A percentile compares a stretch with the other conserved stretches of the same genome.
Evolutionary conservation across 2,113 vertebrate species (phyloP).

Genomic region (Dasyornis broadbenti): DNA sequence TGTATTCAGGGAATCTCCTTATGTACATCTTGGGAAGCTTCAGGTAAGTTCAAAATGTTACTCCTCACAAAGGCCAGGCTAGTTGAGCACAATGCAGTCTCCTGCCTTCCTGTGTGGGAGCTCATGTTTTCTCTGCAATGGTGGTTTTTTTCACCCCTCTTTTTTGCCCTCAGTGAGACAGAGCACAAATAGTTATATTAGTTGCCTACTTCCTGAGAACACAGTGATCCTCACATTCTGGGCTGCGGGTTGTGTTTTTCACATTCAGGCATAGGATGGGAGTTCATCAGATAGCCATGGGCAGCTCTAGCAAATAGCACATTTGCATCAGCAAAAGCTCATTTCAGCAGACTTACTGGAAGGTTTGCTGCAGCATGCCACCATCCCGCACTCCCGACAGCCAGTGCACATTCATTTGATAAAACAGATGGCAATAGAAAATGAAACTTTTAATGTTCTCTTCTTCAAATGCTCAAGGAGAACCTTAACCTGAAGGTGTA

Average conservation of each 20-base stretch:
- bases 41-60: neutral
- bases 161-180: neutral
- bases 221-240: slow-evolving; percentile 35
- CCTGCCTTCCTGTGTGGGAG: slow-evolving; percentile 16
- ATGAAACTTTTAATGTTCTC: slow-evolving; percentile 28
- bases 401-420: neutral
- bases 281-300: slow-evolving; percentile 48
- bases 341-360: neutral
- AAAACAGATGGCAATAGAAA: neutral
- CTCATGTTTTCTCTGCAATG: neutral
- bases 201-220: slow-evolving; percentile 63
- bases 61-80: neutral
- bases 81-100: neutral
- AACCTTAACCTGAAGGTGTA: neutral
- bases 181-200: slow-evolving; percentile 19
- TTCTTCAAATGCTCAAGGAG: neutral
- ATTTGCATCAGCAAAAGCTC: slow-evolving; percentile 26
- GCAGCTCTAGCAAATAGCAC: neutral
- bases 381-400: neutral
- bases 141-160: neutral
- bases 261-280: neutral
- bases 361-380: neutral
- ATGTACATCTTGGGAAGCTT: neutral
- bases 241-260: slow-evolving; percentile 45
- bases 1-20: neutral